Conservation (phyloP, 2,888 invertebrate genomes). For the Aromia moschata region DNA sequence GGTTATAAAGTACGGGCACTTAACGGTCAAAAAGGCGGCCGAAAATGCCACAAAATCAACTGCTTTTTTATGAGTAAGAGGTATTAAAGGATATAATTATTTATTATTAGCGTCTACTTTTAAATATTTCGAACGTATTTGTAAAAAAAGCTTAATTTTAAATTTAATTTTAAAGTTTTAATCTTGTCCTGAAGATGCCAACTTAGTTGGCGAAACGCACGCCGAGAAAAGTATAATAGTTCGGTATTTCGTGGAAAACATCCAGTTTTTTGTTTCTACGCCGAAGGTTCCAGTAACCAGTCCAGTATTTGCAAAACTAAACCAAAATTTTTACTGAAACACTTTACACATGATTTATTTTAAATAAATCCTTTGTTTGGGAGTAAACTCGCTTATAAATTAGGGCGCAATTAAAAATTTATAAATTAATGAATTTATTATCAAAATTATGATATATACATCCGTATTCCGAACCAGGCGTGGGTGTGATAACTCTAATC, state of each 20-base stretch:
- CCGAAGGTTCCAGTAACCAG: too few species aligned
- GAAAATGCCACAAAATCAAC: conserved; percentile 31
- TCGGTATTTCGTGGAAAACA: too few species aligned
- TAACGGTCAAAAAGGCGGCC: conserved; percentile 36
- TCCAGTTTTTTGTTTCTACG: too few species aligned
- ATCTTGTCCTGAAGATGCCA: too few species aligned
- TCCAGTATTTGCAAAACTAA: conserved; percentile 6
- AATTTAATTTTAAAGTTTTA: too few species aligned
- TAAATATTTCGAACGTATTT: conserved; percentile 11
- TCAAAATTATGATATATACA: conserved; percentile 40
- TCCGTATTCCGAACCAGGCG: conserved; percentile 33
- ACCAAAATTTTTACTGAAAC: conserved; percentile 1
- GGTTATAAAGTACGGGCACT: conserved; percentile 38
- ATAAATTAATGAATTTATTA: conserved; percentile 37
- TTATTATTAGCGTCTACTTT: too few species aligned
- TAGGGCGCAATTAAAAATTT: conserved; percentile 17
- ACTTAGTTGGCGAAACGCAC: too few species aligned
- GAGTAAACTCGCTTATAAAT: background rate
- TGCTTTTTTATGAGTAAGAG: conserved; percentile 28
- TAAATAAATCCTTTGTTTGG: background rate
- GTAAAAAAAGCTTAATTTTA: too few species aligned
- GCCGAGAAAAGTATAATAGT: too few species aligned
- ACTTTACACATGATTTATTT: background rate
- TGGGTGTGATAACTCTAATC: conserved; percentile 37
- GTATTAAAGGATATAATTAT: conserved; percentile 15